Conservation (phyloP, 1,140 invertebrate genomes). For the Centruroides vittatus region DNA sequence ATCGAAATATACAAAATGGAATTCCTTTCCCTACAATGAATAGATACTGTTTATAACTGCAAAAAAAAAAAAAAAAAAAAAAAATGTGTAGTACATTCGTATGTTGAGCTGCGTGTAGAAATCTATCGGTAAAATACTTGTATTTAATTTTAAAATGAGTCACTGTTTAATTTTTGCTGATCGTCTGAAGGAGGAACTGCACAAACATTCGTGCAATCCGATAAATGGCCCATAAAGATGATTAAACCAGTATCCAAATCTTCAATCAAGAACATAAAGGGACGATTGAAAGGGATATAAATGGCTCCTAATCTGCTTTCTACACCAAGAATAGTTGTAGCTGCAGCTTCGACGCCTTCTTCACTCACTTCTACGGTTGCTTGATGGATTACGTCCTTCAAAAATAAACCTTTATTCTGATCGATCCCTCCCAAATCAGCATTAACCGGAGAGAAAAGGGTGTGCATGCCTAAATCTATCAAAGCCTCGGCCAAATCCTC, state of each 20-base stretch:
- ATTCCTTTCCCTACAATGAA: too few species aligned
- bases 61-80: too few species aligned
- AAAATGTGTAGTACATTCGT: too few species aligned
- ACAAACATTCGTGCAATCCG: not conserved
- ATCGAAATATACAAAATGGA: too few species aligned
- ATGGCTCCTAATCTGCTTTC: not conserved
- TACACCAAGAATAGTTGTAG: conserved; percentile 24
- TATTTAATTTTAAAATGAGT: too few species aligned
- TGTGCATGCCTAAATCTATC: conserved; percentile 23
- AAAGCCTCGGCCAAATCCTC: too few species aligned
- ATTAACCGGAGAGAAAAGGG: conserved; percentile 40
- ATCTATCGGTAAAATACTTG: too few species aligned
- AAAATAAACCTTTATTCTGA: not conserved
- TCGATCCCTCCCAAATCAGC: conserved; percentile 42
- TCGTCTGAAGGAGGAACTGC: too few species aligned
- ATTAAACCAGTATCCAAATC: conserved; percentile 31
- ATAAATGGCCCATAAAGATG: conserved; percentile 24
- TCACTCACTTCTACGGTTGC: conserved; percentile 25
- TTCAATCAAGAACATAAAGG: conserved; percentile 61
- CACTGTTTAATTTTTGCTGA: too few species aligned
- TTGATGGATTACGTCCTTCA: conserved; percentile 8
- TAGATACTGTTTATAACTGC: too few species aligned
- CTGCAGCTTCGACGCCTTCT: conserved; percentile 32
- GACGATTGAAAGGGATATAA: conserved; percentile 41
- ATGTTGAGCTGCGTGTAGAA: too few species aligned